Evolutionary conservation across 2,797 vertebrate genomes (phyloP).

Genomic region (Ceryle rudis): DNA sequence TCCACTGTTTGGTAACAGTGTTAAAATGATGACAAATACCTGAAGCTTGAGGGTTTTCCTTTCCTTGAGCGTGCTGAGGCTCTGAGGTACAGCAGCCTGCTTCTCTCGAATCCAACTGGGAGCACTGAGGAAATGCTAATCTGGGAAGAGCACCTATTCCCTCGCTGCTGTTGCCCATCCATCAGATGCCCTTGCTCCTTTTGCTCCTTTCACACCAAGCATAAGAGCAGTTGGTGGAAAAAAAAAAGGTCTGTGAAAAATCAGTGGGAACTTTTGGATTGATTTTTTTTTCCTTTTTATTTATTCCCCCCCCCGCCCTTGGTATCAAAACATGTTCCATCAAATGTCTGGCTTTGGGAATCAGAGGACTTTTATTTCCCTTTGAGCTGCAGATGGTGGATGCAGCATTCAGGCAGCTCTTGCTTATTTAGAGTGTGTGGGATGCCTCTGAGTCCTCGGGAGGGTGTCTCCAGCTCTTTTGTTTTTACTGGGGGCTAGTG

Average conservation of each 20-base stretch:
- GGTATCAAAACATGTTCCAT: neutral
- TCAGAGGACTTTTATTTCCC: neutral
- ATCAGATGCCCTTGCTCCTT: neutral
- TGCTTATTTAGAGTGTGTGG: neutral
- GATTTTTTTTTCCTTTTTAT: no score
- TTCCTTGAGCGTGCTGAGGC: neutral
- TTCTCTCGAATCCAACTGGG: neutral
- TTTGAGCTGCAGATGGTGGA: neutral
- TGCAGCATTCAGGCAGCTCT: neutral
- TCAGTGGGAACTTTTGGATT: neutral
- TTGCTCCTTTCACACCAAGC: neutral
- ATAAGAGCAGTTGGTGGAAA: neutral
- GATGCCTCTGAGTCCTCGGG: rapidly evolving
- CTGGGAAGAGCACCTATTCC: neutral
- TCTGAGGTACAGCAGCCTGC: neutral
- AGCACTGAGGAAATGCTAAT: neutral
- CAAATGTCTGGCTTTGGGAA: neutral
- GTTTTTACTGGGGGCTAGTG: neutral
- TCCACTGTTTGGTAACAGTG: conserved; percentile 46
- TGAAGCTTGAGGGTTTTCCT: conserved; percentile 17
- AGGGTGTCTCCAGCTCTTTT: neutral
- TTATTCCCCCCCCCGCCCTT: no score
- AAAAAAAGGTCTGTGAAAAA: neutral
- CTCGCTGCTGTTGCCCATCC: neutral
- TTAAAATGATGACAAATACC: conserved; percentile 51